Percentiles rank a stretch among this genome's conserved stretches.
These are phyloP conservation scores for Philereme vetulata DNA, from an alignment of 2,888 invertebrate species.

Conservation along the genomic window DNA sequence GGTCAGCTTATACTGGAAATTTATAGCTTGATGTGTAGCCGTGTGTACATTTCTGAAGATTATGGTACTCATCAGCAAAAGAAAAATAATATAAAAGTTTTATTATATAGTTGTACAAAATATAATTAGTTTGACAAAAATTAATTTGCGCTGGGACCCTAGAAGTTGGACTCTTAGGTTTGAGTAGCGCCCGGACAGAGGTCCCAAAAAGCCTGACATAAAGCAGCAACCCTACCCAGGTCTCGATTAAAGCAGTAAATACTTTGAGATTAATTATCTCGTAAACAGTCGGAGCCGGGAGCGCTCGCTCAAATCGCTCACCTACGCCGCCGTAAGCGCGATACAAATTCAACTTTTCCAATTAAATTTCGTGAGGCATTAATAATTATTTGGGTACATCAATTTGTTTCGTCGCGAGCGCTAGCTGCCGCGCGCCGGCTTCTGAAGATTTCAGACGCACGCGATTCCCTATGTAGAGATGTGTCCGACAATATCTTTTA, in stretches of 20 bases:
- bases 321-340: slow-evolving; percentile 83
- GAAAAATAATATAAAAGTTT: slow-evolving; percentile 39
- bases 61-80: slow-evolving; percentile 62
- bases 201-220: slow-evolving; percentile 5
- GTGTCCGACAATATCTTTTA: slow-evolving; percentile 44
- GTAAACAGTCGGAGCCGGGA: slow-evolving; percentile 78
- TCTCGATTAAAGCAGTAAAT: slow-evolving; percentile 84
- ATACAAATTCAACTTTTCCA: slow-evolving; percentile 85
- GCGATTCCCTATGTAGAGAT: slow-evolving; percentile 38
- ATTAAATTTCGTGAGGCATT: slow-evolving; percentile 85
- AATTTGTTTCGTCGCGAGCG: slow-evolving; percentile 82
- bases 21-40: no score
- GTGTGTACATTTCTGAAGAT: slow-evolving; percentile 88
- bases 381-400: slow-evolving; percentile 85
- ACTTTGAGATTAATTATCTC: slow-evolving; percentile 84
- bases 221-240: slow-evolving; percentile 45
- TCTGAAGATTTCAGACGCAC: slow-evolving; percentile 48
- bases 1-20: no score
- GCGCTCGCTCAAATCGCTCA: slow-evolving; percentile 78
- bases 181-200: neutral
- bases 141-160: no score
- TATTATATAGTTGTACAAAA: slow-evolving; percentile 11
- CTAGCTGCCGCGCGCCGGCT: slow-evolving; percentile 67
- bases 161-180: neutral
- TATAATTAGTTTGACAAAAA: slow-evolving; percentile 70